Evolutionary conservation across 2,113 vertebrate species (phyloP), one percentile per base, ranked within the genome.

Genomic region (Noturus placidus): DNA sequence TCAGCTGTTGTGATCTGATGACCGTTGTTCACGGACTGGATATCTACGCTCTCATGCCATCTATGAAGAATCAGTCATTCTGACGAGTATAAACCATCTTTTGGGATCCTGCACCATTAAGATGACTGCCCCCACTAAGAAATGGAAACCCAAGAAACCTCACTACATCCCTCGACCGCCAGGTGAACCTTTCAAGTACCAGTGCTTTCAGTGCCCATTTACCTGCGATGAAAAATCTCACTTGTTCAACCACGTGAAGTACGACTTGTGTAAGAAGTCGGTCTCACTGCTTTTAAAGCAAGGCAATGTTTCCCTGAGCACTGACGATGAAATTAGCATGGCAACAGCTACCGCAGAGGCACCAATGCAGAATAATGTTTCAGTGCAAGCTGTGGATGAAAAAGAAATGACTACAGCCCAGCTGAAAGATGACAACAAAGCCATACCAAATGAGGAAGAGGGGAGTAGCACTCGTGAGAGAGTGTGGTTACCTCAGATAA

Each of bases 171-270:
- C 98, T 11, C 93, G 97, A 63, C 98, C 98, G 1, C 97, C 96
- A 0, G 97, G 98, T 76, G 99, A 99, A 88, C 98, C 98, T 0
- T 99, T 98, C 93, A 99, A 97, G 91, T 99, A 98, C 92, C 99
- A 99, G 92, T 99, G 98, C 86, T 99, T 99, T 95, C 98, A 99
- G 88, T 99, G 98, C 38, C 98, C 98, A 5, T 99, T 99, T 84
- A 99, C 98, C 38, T 99, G 98, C 95, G 99, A 99, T 0, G 97
- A 99, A 91, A 99, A 99, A 94, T 98, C 98, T 0, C 98, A 99
- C 65, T 96, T 99, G 74, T 99, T 99, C 84, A 99, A 99, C 91
- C 98, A 99, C 85, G 99, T 99, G 98, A 99, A 99, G 92, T 99
- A 99, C 0, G 96, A 99, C 52, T 95, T 99, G 90, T 99, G 98